These are phyloP conservation scores for Nannospalax galili DNA, from an alignment of 2,113 vertebrate species.

Conservation along the genomic window DNA sequence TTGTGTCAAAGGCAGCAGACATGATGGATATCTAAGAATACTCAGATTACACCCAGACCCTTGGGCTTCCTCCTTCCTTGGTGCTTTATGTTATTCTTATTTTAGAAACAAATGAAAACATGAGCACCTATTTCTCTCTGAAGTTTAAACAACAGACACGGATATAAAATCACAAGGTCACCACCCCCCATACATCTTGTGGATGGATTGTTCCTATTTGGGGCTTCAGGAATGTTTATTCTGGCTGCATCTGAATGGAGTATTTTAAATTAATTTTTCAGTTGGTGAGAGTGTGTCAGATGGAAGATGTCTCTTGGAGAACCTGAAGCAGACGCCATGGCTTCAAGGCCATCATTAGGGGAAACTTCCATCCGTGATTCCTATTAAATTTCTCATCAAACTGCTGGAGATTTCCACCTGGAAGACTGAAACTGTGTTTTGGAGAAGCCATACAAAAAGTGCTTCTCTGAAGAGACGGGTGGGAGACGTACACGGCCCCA, in stretches of 20 bases:
- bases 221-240: slow-evolving; percentile 53
- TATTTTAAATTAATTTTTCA: slow-evolving; percentile 64
- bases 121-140: neutral
- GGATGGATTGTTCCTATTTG: neutral
- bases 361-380: neutral
- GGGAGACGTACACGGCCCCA: neutral
- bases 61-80: neutral
- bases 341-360: neutral
- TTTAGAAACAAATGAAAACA: neutral
- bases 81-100: neutral
- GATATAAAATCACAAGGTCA: neutral
- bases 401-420: slow-evolving; percentile 23
- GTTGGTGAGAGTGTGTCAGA: slow-evolving; percentile 47
- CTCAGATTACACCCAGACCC: neutral
- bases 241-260: slow-evolving; percentile 44
- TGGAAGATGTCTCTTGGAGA: slow-evolving; percentile 42
- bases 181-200: neutral
- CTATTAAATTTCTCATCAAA: slow-evolving; percentile 63
- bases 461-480: slow-evolving; percentile 24
- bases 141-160: neutral
- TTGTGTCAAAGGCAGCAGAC: slow-evolving; percentile 26
- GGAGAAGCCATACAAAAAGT: slow-evolving; percentile 17
- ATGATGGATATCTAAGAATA: neutral
- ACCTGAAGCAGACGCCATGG: slow-evolving; percentile 36
- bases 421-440: slow-evolving; percentile 34